Evolutionary conservation across 1,140 invertebrate genomes (phyloP), one percentile per base, ranked within the genome.

Genomic region (Teleogryllus occipitalis): DNA sequence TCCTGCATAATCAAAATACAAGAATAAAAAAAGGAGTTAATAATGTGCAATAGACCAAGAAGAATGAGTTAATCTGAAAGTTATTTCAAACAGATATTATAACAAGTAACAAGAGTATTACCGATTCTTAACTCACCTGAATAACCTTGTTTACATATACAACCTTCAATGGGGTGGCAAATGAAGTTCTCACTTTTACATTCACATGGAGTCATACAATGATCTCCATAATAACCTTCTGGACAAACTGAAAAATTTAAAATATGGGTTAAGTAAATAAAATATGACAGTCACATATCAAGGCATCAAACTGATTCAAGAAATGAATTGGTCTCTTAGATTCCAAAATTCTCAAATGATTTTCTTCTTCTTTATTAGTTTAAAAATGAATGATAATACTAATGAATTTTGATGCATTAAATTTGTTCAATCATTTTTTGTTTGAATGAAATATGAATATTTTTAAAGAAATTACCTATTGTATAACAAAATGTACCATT

Each of bases 141-240:
- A 83, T 89, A 95, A 47, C 94, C 94, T 83, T 92, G 90, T 80
- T 90, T 91, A 83, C 95, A 97, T 14, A 92, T 88, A 85, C 96
- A 97, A 18, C 96, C 96, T 6, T 89, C 83, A 6, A 91, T 90
- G 12, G 94, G 90, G 85, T 97, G 93, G 84, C 96, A 97, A 78
- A 92, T 89, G 86, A 93, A 96, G 84, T 93, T 91, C 12, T 92
- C 90, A 78, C 90, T 93, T 79, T 89, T 87, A 84, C 96, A 97
- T 80, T 92, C 89, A 84, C 94, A 96, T 0, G 91, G 86, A 78
- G 90, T 86, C 90, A 96, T 94, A 84, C 96, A 97, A 84, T 96
- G 93, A 80, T 95, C 92, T 22, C 96, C 96, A 86, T 91, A 96
- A 85, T 94, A 97, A 76, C 96, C 95, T 84, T 96, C 94, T 0